Base-by-base conservation (phyloP, 1,140 invertebrate genomes). In the Nylanderia fulva region DNA sequence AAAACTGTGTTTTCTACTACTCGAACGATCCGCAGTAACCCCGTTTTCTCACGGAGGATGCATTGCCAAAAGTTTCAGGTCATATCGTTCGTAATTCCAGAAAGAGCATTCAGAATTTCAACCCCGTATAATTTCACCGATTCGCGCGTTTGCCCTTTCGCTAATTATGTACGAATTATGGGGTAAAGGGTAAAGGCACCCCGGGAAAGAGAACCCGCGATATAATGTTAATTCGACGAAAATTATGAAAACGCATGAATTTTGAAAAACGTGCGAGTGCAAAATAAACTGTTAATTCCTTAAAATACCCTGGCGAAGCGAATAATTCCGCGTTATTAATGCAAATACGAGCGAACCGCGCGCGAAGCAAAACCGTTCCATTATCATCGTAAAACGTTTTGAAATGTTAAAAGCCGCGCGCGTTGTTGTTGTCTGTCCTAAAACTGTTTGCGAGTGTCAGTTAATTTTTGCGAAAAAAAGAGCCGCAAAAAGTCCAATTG, bases 241-340 rank as follows among this genome's bases (percentile, higher is more conserved):
- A 82, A 82, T 71, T 72, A 71, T 58, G 36, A 60, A 29, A 72
- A 29, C 29, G 27, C 21, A 29, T 68, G 54, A 60, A 68, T 79
- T 79, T 79, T 52, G 29, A 21, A 36, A 79, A 68, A 54, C 36
- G 66, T 33, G 77, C 77, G 64, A 80, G 64, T 42, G 66, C 52
- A 71, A 82, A 82, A 82, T 82, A 82, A 71, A 82, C 71, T 82
- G 77, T 66, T 82, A 82, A 82, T 82, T 82, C 52, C 77, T 82
- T 82, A 82, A 82, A 82, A 82, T 54, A 52, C 66, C 48, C 69
- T 52, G 36, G 48, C 64, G 66, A 71, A 36, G 48, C 64, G 36
- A 58, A 80, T 82, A 82, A 82, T 82, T 72, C 54, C 7, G 24
- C 66, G 77, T 82, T 82, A 82, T 82, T 82, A 82, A 82, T 82